Percentiles rank a stretch among this genome's conserved stretches.
Evolutionary conservation across 92 coral and sea anemone genomes (phyloP).

Genomic region (Parazoanthus swiftii): DNA sequence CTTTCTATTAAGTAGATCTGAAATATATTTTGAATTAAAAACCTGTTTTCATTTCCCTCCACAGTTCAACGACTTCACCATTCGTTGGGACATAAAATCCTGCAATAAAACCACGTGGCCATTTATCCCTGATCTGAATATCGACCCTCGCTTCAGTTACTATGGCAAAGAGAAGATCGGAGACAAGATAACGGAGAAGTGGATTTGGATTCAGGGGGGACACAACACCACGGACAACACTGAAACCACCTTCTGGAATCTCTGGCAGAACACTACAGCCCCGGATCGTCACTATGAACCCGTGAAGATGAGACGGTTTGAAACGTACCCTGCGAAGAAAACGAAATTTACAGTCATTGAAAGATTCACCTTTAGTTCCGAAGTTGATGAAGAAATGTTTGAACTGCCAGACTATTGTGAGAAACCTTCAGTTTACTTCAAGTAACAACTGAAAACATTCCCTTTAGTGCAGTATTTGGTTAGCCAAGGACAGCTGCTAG

Average conservation of each 20-base stretch:
- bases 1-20: background rate
- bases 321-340: background rate
- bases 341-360: background rate
- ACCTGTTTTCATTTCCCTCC: background rate
- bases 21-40: no score
- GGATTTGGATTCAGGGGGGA: slow-evolving; percentile 27
- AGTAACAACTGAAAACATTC: no score
- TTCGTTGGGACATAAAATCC: slow-evolving; percentile 6
- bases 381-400: slow-evolving; percentile 12
- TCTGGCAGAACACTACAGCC: slow-evolving; percentile 2
- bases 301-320: background rate
- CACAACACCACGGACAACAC: background rate
- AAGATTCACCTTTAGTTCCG: background rate
- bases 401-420: slow-evolving; percentile 20
- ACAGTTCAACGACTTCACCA: background rate
- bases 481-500: background rate
- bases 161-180: slow-evolving; percentile 11
- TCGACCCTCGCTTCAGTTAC: slow-evolving; percentile 8
- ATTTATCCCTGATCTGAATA: background rate
- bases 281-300: background rate
- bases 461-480: background rate
- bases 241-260: background rate
- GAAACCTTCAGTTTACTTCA: background rate
- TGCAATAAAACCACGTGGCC: background rate
- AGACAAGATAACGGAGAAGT: slow-evolving; percentile 11